Conservation (phyloP, 2,113 vertebrate genomes). For the Pterocles burchelli region DNA sequence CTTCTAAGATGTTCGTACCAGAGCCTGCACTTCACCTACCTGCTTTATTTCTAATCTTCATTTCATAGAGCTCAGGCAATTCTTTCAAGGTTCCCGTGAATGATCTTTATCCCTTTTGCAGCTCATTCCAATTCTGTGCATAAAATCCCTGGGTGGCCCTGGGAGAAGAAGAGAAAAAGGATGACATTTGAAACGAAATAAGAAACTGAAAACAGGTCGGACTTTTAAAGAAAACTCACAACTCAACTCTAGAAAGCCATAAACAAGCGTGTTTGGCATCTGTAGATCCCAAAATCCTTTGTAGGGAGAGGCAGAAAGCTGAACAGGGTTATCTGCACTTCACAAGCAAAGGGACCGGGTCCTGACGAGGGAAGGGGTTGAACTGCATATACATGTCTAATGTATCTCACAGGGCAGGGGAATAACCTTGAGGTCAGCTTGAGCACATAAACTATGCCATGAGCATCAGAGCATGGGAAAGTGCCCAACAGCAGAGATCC, state of each 20-base stretch:
- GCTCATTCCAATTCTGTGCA: conserved; percentile 19
- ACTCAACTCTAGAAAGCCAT: neutral
- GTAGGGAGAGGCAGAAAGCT: neutral
- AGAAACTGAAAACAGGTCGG: neutral
- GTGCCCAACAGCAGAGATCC: neutral
- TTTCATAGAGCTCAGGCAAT: conserved; percentile 36
- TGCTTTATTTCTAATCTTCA: conserved; percentile 45
- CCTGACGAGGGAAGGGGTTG: neutral
- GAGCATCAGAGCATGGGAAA: neutral
- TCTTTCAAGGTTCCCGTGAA: conserved; percentile 29
- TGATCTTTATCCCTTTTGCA: conserved; percentile 35
- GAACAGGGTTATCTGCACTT: neutral
- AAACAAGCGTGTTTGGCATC: neutral
- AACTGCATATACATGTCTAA: neutral
- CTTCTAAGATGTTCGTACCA: neutral
- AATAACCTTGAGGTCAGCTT: neutral
- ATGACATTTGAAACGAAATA: conserved; percentile 24
- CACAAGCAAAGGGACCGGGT: neutral
- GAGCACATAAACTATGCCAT: neutral
- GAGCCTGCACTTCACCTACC: conserved; percentile 2
- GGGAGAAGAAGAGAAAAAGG: conserved; percentile 4
- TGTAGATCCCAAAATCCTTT: neutral
- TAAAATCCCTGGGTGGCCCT: conserved; percentile 53
- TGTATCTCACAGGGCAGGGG: neutral
- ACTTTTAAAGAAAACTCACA: neutral